These are phyloP conservation scores for Wasmannia auropunctata DNA, from an alignment of 1,140 invertebrate species.

Conservation along the genomic window DNA sequence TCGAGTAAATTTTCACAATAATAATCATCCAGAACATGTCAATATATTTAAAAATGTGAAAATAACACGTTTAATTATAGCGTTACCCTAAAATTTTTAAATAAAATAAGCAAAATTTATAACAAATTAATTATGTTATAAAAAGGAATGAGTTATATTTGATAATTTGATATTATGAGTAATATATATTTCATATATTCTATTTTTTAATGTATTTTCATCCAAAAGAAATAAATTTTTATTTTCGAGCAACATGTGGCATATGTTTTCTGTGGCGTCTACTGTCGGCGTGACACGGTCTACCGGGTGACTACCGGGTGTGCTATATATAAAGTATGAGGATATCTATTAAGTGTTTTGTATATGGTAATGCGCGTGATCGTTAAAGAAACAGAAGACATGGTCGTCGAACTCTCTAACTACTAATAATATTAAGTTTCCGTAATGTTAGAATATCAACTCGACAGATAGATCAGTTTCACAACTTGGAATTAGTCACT, in stretches of 20 bases:
- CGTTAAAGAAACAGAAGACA: not conserved
- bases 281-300: not conserved
- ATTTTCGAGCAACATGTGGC: not conserved
- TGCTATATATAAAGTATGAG: not conserved
- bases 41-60: not conserved
- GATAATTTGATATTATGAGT: no score
- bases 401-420: not conserved
- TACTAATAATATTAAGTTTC: slow-evolving; percentile 24
- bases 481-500: not conserved
- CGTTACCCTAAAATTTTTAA: not conserved
- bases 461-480: not conserved
- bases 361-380: not conserved
- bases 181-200: not conserved
- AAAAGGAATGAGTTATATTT: not conserved
- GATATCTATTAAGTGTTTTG: slow-evolving; percentile 13
- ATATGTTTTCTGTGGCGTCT: not conserved
- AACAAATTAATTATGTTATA: not conserved
- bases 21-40: not conserved
- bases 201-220: not conserved
- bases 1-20: not conserved
- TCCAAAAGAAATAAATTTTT: not conserved
- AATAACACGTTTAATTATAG: not conserved
- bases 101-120: not conserved
- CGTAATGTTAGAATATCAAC: not conserved
- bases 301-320: not conserved